Base-by-base conservation (phyloP, 2,113 vertebrate species). In the Hypocryptadius cinnamomeus region DNA sequence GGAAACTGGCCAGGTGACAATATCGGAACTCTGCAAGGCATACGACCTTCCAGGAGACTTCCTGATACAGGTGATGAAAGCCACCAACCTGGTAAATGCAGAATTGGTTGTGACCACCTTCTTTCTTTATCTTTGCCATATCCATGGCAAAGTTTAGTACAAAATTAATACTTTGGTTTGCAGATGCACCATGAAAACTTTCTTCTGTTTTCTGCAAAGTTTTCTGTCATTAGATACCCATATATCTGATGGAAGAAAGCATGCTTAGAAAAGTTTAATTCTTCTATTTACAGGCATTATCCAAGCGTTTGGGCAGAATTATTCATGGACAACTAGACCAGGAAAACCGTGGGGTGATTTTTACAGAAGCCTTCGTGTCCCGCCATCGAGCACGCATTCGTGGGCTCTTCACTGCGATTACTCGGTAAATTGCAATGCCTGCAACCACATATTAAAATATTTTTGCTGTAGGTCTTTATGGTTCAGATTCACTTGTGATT, bases 31-130 rank as follows among this genome's bases (percentile, higher is more conserved):
- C 10, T 99, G 99, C 97, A 99, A 99, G 93, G 92, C 89, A 5
- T 99, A 99, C 1, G 98, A 99, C 95, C 98, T 99, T 61, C 99
- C 99, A 5, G 98, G 98, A 96, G 99, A 99, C 74, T 99, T 99
- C 96, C 87, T 99, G 51, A 97, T 97, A 69, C 98, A 99, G 98
- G 99, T 99, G 96, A 97, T 96, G 85, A 28, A 87, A 64, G 25
- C 51, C n/a, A 70, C 35, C 37, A 64, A 18, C 28, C 8, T 47
- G 66, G 37, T 68, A 72, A 68, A 65, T 51, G 10, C 35, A 28
- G 40, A 61, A 51, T 17, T 93, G n/a, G 19, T 61, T 68, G 16
- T 66, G 30, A n/a, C 60, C 22, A 21, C 9, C 27, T 86, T 93
- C 44, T 74, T 68, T 42, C 25, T 61, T 80, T 35, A 20, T 65